Conservation (phyloP, 2,888 invertebrate genomes). For the Brachyptera risi region DNA sequence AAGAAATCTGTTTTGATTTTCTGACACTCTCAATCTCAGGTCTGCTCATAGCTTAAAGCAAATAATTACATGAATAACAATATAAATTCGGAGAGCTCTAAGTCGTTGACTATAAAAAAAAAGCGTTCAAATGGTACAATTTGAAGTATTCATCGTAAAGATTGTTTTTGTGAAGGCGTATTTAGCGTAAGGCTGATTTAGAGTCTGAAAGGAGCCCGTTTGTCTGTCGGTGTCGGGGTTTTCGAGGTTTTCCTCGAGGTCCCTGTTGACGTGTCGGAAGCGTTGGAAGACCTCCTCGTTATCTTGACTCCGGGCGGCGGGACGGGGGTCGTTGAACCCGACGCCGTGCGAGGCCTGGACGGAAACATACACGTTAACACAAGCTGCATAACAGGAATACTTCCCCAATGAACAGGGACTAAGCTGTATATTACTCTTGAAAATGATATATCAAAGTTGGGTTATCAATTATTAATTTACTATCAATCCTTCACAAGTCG, state of each 20-base stretch:
- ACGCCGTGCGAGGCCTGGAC: constrained; percentile 67
- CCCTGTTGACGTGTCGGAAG: constrained; percentile 60
- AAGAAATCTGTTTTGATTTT: background rate
- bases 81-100: background rate
- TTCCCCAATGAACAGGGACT: no score
- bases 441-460: no score
- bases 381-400: no score
- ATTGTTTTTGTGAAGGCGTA: no score
- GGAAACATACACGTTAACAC: no score
- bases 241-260: constrained; percentile 42
- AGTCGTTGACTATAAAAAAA: background rate
- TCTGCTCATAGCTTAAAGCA: background rate
- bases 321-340: constrained; percentile 59
- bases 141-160: no score
- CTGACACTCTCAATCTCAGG: background rate
- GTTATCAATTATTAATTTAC: no score
- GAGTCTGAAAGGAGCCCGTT: constrained; percentile 71
- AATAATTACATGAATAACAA: no score
- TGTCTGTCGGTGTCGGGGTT: constrained; percentile 45
- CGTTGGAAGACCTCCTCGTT: constrained; percentile 62
- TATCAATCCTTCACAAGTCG: no score
- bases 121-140: no score
- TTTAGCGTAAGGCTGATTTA: constrained; percentile 44
- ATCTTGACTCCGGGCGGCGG: constrained; percentile 60
- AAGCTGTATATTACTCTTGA: no score